Conservation (phyloP, 2,888 invertebrate genomes). For the Drosophila mettleri region DNA sequence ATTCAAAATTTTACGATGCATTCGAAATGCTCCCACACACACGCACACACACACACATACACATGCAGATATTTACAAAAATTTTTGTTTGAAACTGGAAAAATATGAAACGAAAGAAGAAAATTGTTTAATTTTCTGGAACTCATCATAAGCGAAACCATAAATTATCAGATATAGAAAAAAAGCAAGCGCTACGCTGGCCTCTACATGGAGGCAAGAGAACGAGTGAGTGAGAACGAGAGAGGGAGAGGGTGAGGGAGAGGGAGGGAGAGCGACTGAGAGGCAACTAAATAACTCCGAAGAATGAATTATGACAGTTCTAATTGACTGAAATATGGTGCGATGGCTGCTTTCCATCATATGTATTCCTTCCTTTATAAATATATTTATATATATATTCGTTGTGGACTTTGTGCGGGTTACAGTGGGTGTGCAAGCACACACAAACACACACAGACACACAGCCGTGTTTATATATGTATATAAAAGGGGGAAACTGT, state of each 20-base stretch:
- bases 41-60: slow-evolving; percentile 13
- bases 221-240: slow-evolving; percentile 1
- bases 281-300: slow-evolving; percentile 80
- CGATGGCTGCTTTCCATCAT: slow-evolving; percentile 82
- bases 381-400: slow-evolving; percentile 2
- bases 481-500: slow-evolving; percentile 1
- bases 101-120: slow-evolving; percentile 42
- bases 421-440: slow-evolving; percentile 31
- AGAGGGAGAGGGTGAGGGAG: slow-evolving; percentile 1
- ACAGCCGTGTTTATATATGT: no score
- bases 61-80: slow-evolving; percentile 43
- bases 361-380: slow-evolving; percentile 20
- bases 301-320: slow-evolving; percentile 84
- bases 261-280: slow-evolving; percentile 14
- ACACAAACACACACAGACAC: not conserved
- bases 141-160: slow-evolving; percentile 82
- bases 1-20: slow-evolving; percentile 45
- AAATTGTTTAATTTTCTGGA: slow-evolving; percentile 83
- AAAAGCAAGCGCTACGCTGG: slow-evolving; percentile 33
- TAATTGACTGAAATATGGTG: slow-evolving; percentile 84
- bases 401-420: slow-evolving; percentile 54
- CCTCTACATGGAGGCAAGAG: not conserved
- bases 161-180: slow-evolving; percentile 76
- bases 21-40: slow-evolving; percentile 15
- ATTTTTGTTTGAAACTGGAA: slow-evolving; percentile 43